Evolutionary conservation across 30 jellyfish, hydroid and myxozoan genomes (phyloP).

Genomic region (Cassiopea xamachana): DNA sequence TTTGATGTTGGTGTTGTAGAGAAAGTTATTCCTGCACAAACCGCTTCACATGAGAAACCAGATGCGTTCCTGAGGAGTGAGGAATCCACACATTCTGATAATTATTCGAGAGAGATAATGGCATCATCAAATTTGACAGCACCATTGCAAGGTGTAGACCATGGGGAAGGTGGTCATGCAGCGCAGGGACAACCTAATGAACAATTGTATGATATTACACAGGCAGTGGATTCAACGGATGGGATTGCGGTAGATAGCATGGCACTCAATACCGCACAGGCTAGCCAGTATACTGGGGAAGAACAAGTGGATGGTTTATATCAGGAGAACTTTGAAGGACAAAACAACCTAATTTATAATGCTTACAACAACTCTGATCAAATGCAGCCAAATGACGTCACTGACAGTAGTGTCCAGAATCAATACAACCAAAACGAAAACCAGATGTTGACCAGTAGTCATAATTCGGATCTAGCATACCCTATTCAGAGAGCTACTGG

Average conservation of each 20-base stretch:
- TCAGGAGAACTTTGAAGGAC: not conserved
- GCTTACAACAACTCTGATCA: not conserved
- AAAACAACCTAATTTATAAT: not conserved
- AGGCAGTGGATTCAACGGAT: not conserved
- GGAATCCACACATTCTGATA: not conserved
- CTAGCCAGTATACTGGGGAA: not conserved
- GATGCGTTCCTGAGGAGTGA: not conserved
- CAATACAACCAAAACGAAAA: not conserved
- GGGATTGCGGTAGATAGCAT: not conserved
- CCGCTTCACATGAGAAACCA: not conserved
- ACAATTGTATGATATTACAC: not conserved
- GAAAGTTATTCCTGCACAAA: not conserved
- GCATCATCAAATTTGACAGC: not conserved
- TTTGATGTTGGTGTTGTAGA: not conserved
- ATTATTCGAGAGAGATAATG: not conserved
- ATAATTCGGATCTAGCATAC: not conserved
- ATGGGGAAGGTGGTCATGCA: not conserved
- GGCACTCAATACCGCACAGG: not conserved
- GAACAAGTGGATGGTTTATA: not conserved
- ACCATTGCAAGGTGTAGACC: not conserved
- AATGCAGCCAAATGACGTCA: not conserved
- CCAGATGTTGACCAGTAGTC: not conserved
- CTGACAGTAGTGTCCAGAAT: not conserved
- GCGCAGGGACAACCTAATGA: too few relatives aligned
- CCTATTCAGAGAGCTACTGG: too few relatives aligned